Evolutionary conservation across 1,140 invertebrate genomes (phyloP), one percentile per base, ranked within the genome.

Genomic region (Aphaenogaster ashmeadi): DNA sequence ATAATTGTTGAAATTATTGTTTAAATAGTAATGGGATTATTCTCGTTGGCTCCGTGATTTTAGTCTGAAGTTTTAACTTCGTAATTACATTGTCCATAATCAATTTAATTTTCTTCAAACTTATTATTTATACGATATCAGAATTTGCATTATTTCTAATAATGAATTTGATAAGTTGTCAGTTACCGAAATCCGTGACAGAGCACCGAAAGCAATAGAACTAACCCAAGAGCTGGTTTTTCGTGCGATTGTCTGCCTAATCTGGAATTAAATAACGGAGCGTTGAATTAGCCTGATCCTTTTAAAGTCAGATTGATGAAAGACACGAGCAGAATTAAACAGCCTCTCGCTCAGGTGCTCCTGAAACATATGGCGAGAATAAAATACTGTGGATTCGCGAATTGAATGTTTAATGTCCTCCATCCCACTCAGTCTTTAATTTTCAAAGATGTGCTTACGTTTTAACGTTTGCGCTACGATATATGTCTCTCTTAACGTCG

Each of bases 301-400:
- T 84, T 84, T 84, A 84, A 84, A 84, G 80, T 84, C 69, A 84
- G 69, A 84, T 84, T 84, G 80, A 84, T 74, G 80, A 84, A 84
- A 84, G 80, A 84, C 80, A 84, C 69, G 80, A 84, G 44, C 41
- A 84, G 80, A 84, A 84, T 84, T 84, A 84, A 84, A 84, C n/a
- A 84, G 80, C 80, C 80, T 74, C 69, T 75, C 80, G 69, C 69
- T 84, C 80, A 84, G 44, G 41, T 84, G 80, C 80, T 62, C 69
- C 2, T 74, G 80, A 60, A 83, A 74, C 80, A 83, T 83, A 74
- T 58, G 44, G 69, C 41, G 54, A 18, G 80, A 84, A 75, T 84
- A 84, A 84, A 84, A 84, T 84, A 84, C 54, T 44, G 69, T 60
- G 27, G 41, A 62, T 71, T 75, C 80, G 80, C 69, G 80, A 60